Evolutionary conservation across 2,888 invertebrate genomes (phyloP).

Genomic region (Drosophila engyochracea): DNA sequence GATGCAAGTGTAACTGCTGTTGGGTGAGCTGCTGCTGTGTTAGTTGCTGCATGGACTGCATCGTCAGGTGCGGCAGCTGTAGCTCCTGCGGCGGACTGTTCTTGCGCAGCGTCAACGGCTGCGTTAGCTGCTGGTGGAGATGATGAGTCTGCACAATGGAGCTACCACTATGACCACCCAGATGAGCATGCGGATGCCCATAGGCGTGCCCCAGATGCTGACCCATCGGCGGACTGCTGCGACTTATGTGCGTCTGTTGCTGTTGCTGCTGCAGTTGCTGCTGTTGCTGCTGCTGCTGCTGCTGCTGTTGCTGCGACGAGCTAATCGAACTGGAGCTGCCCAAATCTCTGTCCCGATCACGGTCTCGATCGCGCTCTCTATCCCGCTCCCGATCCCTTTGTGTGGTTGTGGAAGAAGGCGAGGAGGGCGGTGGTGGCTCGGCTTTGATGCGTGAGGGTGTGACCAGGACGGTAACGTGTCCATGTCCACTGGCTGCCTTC

Average conservation of each 20-base stretch:
- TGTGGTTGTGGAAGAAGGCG: constrained; percentile 78
- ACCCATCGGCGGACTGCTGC: constrained; percentile 62
- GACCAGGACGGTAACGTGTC: constrained; percentile 86
- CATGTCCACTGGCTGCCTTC: constrained; percentile 73
- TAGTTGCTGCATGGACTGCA: constrained; percentile 84
- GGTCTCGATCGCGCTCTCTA: constrained; percentile 31
- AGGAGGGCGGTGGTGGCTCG: constrained; percentile 81
- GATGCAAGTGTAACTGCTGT: constrained; percentile 84
- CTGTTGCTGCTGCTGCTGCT: constrained; percentile 7
- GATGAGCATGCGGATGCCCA: constrained; percentile 43
- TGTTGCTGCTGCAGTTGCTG: constrained; percentile 4
- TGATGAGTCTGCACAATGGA: constrained; percentile 84
- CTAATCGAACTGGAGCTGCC: constrained; percentile 65
- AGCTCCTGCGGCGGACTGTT: constrained; percentile 81
- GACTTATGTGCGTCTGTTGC: constrained; percentile 43
- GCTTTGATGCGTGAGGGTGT: constrained; percentile 86
- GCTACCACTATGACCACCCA: constrained; percentile 23
- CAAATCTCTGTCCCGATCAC: constrained; percentile 49
- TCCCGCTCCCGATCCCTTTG: constrained; percentile 53
- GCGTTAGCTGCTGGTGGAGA: constrained; percentile 83
- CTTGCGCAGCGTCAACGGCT: constrained; percentile 79
- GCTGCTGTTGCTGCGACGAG: constrained; percentile 64
- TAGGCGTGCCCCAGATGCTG: constrained; percentile 56
- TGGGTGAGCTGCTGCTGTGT: constrained; percentile 83
- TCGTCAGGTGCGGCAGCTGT: constrained; percentile 74